Percentiles rank a stretch among this genome's conserved stretches.
These are phyloP conservation scores for Microplitis mediator DNA, from an alignment of 1,140 invertebrate genomes.

Conservation along the genomic window DNA sequence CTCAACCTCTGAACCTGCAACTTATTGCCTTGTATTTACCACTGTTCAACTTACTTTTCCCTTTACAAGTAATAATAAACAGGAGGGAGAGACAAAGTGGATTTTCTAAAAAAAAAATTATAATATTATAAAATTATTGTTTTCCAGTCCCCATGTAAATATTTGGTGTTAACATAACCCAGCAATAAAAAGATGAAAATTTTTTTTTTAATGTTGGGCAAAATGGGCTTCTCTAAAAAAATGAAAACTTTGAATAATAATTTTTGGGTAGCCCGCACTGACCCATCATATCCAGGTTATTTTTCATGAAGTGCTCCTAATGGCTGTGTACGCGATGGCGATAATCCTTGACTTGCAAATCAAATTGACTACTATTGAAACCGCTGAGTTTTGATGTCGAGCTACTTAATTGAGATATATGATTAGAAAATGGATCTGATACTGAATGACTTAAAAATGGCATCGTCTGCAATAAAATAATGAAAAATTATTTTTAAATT, in stretches of 20 bases:
- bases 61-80: slow-evolving; percentile 9
- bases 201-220: too few species aligned
- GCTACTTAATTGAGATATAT: slow-evolving; percentile 69
- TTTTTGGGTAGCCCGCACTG: too few species aligned
- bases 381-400: slow-evolving; percentile 68
- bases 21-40: slow-evolving; percentile 25
- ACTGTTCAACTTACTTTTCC: not conserved
- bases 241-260: too few species aligned
- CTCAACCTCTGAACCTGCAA: slow-evolving; percentile 72
- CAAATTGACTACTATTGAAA: slow-evolving; percentile 70
- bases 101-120: too few species aligned
- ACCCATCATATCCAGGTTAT: too few species aligned
- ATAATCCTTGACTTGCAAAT: slow-evolving; percentile 72
- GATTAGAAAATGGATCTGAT: slow-evolving; percentile 68
- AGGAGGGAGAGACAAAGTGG: not conserved
- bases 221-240: too few species aligned
- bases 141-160: too few species aligned
- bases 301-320: slow-evolving; percentile 58
- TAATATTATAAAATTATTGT: too few species aligned
- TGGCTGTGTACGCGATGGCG: slow-evolving; percentile 64
- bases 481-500: slow-evolving; percentile 3
- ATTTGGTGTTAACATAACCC: too few species aligned
- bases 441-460: slow-evolving; percentile 59
- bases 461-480: slow-evolving; percentile 51
- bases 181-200: too few species aligned